phyloP scores from a whole-genome alignment of 1,140 invertebrate species.

The Caenorhabditis tropicalis region DNA sequence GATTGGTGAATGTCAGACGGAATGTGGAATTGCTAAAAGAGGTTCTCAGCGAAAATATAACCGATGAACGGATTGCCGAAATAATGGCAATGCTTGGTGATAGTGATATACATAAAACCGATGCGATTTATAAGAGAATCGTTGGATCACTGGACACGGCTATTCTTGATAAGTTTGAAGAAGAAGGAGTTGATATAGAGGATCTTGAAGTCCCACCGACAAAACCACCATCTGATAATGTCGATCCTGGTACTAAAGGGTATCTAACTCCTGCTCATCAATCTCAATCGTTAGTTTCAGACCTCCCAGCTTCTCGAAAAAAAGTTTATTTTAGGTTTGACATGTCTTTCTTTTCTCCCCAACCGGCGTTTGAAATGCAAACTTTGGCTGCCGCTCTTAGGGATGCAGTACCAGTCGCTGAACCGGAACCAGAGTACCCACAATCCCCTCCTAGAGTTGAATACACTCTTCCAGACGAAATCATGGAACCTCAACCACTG shows the following conservation, averaged over 20 bases:
- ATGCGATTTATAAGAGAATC: not conserved
- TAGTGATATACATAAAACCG: not conserved
- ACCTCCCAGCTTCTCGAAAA: no score
- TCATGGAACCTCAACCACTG: not conserved
- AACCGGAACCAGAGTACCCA: not conserved
- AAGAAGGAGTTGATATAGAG: not conserved
- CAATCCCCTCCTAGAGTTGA: not conserved
- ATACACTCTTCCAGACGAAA: not conserved
- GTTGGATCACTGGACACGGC: not conserved
- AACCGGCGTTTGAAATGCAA: not conserved
- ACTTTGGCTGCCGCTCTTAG: not conserved
- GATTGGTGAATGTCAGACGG: not conserved
- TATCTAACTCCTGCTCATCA: not conserved
- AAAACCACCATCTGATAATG: not conserved
- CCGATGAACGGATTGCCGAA: not conserved
- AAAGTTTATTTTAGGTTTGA: not conserved
- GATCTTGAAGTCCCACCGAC: not conserved
- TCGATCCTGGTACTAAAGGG: not conserved
- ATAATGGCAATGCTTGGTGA: not conserved
- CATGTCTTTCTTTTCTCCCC: not conserved
- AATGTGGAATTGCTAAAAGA: not conserved
- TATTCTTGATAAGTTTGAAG: not conserved
- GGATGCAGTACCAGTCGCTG: not conserved
- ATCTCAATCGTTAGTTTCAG: not conserved
- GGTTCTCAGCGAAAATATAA: not conserved